These are phyloP conservation scores for Amphiprion percula DNA, from an alignment of 2,113 vertebrate species.

Conservation along the genomic window DNA sequence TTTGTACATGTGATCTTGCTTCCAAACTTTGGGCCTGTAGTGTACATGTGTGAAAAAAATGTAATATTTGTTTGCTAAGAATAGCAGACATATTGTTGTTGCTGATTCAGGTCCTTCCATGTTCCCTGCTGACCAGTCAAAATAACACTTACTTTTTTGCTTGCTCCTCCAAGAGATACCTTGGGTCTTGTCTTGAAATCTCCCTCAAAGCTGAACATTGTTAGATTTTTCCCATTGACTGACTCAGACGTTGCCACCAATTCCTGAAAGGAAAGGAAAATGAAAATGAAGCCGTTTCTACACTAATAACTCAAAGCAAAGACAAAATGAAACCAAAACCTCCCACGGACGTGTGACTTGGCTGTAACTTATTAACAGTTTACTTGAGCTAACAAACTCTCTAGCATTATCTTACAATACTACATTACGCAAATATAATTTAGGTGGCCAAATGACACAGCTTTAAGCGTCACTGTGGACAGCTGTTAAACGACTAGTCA, in stretches of 20 bases:
- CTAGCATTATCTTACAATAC: neutral
- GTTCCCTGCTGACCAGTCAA: neutral
- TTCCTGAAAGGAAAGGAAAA: constrained; percentile 63
- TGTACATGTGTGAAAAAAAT: neutral
- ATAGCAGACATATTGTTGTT: neutral
- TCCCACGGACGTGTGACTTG: constrained; percentile 4
- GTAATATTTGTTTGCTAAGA: neutral
- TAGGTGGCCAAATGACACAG: neutral
- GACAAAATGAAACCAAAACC: constrained; percentile 15
- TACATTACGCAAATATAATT: neutral
- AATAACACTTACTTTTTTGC: constrained; percentile 89
- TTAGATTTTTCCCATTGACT: constrained; percentile 91
- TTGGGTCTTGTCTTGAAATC: constrained; percentile 98
- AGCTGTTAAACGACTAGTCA: neutral
- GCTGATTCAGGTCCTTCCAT: neutral
- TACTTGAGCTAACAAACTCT: neutral
- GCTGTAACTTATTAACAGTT: constrained; percentile 8
- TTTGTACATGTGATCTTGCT: no score
- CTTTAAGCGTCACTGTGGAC: neutral
- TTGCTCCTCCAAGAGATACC: constrained; percentile 97
- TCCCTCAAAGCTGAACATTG: constrained; percentile 99
- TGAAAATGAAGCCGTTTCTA: neutral
- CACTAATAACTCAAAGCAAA: neutral
- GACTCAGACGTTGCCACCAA: constrained; percentile 21
- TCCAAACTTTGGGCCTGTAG: no score